Conservation (phyloP, 2,888 invertebrate species). For the Cataglyphis rosenhaueri region DNA sequence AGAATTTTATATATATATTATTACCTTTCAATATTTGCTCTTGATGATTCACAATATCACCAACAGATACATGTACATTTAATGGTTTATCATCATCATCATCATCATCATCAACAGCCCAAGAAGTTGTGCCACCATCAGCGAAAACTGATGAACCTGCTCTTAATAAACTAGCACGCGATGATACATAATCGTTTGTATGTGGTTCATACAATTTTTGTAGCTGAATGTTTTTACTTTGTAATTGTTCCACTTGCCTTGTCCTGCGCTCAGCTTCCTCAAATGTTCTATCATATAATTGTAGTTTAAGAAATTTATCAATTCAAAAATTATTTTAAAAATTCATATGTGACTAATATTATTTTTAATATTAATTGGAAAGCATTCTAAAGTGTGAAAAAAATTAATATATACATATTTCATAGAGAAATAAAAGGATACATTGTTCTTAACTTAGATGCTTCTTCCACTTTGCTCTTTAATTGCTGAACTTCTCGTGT, state of each 20-base stretch:
- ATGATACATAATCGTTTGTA: conserved; percentile 78
- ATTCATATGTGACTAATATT: too few species aligned
- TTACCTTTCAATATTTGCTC: conserved; percentile 88
- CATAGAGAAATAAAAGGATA: conserved; percentile 79
- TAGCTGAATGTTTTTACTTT: conserved; percentile 88
- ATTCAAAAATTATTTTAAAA: background rate
- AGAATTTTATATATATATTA: background rate
- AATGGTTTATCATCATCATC: conserved; percentile 85
- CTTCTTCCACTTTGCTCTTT: conserved; percentile 87
- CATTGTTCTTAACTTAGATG: conserved; percentile 85
- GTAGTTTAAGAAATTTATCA: conserved; percentile 75
- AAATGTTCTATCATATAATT: conserved; percentile 85
- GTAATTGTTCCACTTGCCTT: conserved; percentile 88
- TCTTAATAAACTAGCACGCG: conserved; percentile 83
- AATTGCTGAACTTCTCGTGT: conserved; percentile 88
- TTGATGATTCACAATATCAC: conserved; percentile 87
- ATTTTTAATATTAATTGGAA: background rate
- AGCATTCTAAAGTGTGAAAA: conserved; percentile 4
- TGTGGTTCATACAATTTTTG: conserved; percentile 86
- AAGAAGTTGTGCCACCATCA: conserved; percentile 85
- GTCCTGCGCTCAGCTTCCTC: conserved; percentile 89
- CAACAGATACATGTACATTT: conserved; percentile 85
- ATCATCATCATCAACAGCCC: conserved; percentile 82
- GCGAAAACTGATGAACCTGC: conserved; percentile 82
- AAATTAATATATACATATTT: conserved; percentile 6